phyloP scores from a whole-genome alignment of 2,113 vertebrate genomes.

The Semnopithecus entellus region DNA sequence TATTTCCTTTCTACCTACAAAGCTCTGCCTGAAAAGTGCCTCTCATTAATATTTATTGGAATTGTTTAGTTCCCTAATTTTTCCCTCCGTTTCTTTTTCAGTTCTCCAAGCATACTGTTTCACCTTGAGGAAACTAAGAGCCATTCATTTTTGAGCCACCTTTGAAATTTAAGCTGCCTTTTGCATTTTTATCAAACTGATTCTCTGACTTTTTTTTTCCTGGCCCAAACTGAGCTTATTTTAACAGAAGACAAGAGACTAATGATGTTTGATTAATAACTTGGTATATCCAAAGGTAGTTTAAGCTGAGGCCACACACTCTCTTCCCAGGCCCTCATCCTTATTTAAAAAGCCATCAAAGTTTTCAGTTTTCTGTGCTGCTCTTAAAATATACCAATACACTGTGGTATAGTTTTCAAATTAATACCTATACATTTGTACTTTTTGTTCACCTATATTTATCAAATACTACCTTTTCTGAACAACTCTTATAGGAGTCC shows the following conservation, averaged over 20 bases:
- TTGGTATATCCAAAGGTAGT: neutral
- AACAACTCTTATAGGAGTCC: neutral
- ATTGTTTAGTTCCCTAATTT: slow-evolving; percentile 51
- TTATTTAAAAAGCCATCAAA: neutral
- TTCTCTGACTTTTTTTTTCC: neutral
- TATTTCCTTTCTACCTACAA: slow-evolving; percentile 52
- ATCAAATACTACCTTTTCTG: neutral
- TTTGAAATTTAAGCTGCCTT: slow-evolving; percentile 40
- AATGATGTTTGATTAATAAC: neutral
- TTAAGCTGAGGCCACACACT: neutral
- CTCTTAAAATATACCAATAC: neutral
- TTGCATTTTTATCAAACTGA: neutral
- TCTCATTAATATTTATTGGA: slow-evolving; percentile 68
- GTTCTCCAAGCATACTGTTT: neutral
- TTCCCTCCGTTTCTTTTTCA: neutral
- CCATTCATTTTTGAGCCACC: slow-evolving; percentile 8
- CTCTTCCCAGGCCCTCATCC: neutral
- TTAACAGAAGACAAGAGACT: neutral
- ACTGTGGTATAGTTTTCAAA: neutral
- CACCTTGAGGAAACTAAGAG: neutral
- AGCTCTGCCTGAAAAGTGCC: slow-evolving; percentile 3
- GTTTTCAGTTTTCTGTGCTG: neutral
- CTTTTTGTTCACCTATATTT: neutral
- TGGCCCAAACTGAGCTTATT: neutral
- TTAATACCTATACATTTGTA: neutral